Base-by-base conservation (phyloP, 2,797 vertebrate species). In the Cyclura pinguis region DNA sequence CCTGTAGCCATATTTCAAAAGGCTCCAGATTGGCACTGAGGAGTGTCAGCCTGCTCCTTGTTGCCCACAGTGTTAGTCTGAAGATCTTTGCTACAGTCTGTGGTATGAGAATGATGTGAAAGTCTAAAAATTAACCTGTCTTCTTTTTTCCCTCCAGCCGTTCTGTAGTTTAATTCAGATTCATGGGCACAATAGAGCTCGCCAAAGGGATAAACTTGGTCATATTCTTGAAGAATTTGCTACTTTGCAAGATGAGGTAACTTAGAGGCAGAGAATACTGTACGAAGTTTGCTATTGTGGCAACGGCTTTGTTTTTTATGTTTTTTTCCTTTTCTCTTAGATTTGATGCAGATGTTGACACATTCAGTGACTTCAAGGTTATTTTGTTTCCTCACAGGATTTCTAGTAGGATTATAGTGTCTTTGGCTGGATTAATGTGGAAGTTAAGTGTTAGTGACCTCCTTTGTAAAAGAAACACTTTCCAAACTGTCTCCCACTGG, bases 91-190 rank as follows among this genome's bases (percentile, higher is more conserved):
- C 2, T 85, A 7, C 24, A 62, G 6, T 42, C 13, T 64, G 16
- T n/a, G 38, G 5, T 83, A n/a, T 13, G 35, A 84, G 16, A 52
- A 77, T 50, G 8, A 74, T 77, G 13, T 77, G 12, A 22, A 90
- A 47, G 32, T 38, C 67, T 94, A 84, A 89, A 69, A 35, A 90
- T 73, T 93, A 93, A 89, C 80, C 87, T 50, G 29, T 6, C 0
- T 0, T 86, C 84, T 24, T 89, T 85, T 76, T 67, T 16, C 38
- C 38, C 95, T 96, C 1, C 95, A 99, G 99, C 99, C 99, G 0
- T 99, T 99, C 95, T 99, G 99, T 96, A 99, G 98, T 96, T 97
- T 99, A 76, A 98, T 99, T 96, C 99, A 99, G 97, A 99, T 99
- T 96, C 99, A 99, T 24, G 99, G 99, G 92, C 99, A 99, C 97